These are phyloP conservation scores for Danaus chrysippus DNA, from an alignment of 2,888 invertebrate genomes.

Conservation along the genomic window DNA sequence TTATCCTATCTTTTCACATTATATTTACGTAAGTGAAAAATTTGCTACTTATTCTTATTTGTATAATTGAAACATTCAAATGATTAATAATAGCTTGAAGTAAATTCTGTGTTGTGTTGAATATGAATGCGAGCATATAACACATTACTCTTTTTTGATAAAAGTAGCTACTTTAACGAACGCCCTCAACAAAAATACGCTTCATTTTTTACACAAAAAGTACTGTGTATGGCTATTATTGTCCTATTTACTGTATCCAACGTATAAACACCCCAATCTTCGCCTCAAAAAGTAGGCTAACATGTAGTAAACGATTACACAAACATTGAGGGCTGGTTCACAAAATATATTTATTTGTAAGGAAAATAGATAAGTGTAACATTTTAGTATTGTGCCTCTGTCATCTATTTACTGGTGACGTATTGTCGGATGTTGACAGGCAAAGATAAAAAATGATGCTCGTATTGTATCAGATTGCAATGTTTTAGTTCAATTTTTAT, in stretches of 20 bases:
- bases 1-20: too few species aligned
- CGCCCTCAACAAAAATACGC: constrained; percentile 6
- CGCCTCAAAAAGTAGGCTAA: constrained; percentile 35
- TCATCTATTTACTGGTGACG: constrained; percentile 36
- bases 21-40: too few species aligned
- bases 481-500: constrained; percentile 22
- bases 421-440: constrained; percentile 31
- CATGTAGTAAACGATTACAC: constrained; percentile 42
- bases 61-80: too few species aligned
- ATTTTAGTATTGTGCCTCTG: constrained; percentile 40
- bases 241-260: constrained; percentile 22
- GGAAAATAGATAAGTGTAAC: constrained; percentile 38
- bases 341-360: constrained; percentile 40
- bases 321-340: constrained; percentile 39
- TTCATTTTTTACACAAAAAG: constrained; percentile 18
- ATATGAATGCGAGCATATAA: too few species aligned
- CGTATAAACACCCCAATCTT: constrained; percentile 27
- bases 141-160: background rate
- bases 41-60: too few species aligned
- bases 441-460: constrained; percentile 31
- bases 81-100: too few species aligned
- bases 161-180: background rate
- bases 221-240: constrained; percentile 24
- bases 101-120: too few species aligned
- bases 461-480: constrained; percentile 28